Base-by-base conservation (phyloP, 1,140 invertebrate genomes). In the Conopomorpha cramerella region DNA sequence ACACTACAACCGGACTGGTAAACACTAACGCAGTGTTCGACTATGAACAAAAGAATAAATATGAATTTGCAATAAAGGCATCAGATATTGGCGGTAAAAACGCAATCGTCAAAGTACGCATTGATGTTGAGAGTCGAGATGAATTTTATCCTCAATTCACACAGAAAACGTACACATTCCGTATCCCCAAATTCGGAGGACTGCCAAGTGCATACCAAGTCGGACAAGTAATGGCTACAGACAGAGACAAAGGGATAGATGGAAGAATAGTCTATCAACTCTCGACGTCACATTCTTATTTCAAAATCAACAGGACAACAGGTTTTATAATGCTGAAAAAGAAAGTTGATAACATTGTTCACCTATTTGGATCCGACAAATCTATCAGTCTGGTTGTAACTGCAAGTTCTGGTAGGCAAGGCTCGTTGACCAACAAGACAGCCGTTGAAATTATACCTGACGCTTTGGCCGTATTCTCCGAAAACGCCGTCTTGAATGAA, bases 91-190 rank as follows among this genome's bases (percentile, higher is more conserved):
- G 93, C 12, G 92, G 91, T 0, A 84, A 85, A 61, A 82, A 78
- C 15, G 84, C 90, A 0, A 84, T 82, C 6, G 90, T 92, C 0
- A 84, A 86, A 49, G 92, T 96, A 0, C 81, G 87, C 35, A 84
- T 98, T 1, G 88, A 93, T 57, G 88, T 98, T 39, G 89, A 94
- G 50, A 93, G 93, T 35, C 82, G 87, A 43, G 95, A 98, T 67
- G 95, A 98, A 70, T 97, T 91, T 70, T 86, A 89, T 57, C 95
- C 95, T 0, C 89, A 91, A 46, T 97, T 98, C 55, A 89, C 87
- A 0, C 88, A 95, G 56, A 83, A 87, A 35, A 88, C 89, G 1
- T 99, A 98, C 65, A 84, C 86, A 41, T 97, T 97, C 65, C 84
- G 85, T 2, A 85, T 86, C 8, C 84, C 86, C 15, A 81, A 84